phyloP scores from a whole-genome alignment of 2,888 invertebrate species.

The Leucophora obtusa region DNA sequence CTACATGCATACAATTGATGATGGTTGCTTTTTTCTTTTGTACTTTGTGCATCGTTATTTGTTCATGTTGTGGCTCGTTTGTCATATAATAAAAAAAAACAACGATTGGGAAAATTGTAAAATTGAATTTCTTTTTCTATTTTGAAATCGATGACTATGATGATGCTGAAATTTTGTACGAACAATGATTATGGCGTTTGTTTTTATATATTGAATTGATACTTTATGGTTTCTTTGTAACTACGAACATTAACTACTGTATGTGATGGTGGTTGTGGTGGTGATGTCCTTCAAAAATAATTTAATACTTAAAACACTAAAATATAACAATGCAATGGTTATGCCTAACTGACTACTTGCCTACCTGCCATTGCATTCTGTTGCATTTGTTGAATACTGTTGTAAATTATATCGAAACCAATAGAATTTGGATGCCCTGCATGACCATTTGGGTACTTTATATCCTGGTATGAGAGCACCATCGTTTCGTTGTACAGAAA shows the following conservation, averaged over 20 bases:
- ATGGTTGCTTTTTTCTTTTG: conserved; percentile 16
- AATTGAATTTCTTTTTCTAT: conserved; percentile 36
- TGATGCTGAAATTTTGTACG: conserved; percentile 13
- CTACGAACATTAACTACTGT: conserved; percentile 35
- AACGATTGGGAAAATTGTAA: conserved; percentile 17
- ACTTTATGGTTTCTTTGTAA: conserved; percentile 43
- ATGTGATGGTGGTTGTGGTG: not conserved
- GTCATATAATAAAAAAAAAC: conserved; percentile 30
- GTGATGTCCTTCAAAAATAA: conserved; percentile 21
- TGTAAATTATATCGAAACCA: not conserved
- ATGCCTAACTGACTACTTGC: not conserved
- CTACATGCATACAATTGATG: conserved; percentile 39
- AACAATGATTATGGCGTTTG: conserved; percentile 18
- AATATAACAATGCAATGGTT: conserved; percentile 14
- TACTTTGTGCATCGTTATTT: conserved; percentile 28
- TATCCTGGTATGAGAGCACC: conserved; percentile 97
- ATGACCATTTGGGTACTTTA: conserved; percentile 94
- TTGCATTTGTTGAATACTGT: too few relatives aligned
- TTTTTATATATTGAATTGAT: conserved; percentile 18
- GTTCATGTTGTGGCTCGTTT: conserved; percentile 43
- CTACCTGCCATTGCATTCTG: not conserved
- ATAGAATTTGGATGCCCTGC: conserved; percentile 96
- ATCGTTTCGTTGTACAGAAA: conserved; percentile 96
- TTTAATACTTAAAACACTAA: conserved; percentile 27
- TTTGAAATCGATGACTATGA: conserved; percentile 37